Percentiles rank a stretch among this genome's conserved stretches.
Conservation (phyloP, 2,797 vertebrate species). For the Urosaurus nigricauda region DNA sequence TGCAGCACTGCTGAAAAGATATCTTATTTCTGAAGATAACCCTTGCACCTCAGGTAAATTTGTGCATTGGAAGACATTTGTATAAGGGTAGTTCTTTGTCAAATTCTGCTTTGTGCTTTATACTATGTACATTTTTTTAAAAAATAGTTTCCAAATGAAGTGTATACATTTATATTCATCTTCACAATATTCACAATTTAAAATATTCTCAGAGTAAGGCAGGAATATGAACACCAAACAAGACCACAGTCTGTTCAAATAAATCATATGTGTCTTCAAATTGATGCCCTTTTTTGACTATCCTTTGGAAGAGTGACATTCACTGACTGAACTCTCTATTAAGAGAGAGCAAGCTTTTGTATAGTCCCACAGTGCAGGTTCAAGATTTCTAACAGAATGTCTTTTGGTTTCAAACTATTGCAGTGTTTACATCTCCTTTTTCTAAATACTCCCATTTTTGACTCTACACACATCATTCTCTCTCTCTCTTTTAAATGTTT, state of each 20-base stretch:
- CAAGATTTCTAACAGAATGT: background rate
- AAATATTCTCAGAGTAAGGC: conserved; percentile 28
- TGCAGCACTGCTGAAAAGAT: conserved; percentile 81
- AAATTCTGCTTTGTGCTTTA: conserved; percentile 62
- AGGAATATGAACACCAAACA: conserved; percentile 44
- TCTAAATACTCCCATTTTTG: background rate
- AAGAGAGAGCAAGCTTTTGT: conserved; percentile 26
- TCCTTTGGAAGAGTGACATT: conserved; percentile 33
- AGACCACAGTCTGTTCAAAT: conserved; percentile 42
- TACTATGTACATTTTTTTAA: conserved; percentile 67
- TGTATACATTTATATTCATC: conserved; percentile 66
- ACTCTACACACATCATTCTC: background rate
- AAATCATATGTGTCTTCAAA: conserved; percentile 34
- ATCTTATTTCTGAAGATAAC: conserved; percentile 71
- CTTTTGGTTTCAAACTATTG: background rate
- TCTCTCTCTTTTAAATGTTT: background rate
- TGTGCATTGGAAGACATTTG: conserved; percentile 69
- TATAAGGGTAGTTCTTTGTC: conserved; percentile 67
- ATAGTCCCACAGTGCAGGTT: background rate
- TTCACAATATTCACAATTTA: conserved; percentile 53
- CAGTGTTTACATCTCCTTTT: background rate
- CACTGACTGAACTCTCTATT: conserved; percentile 58
- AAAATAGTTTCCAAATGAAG: conserved; percentile 55
- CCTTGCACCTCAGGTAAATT: conserved; percentile 84
- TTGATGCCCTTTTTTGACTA: conserved; percentile 10